phyloP scores from a whole-genome alignment of 2,113 vertebrate species.

The Tamias sibiricus region DNA sequence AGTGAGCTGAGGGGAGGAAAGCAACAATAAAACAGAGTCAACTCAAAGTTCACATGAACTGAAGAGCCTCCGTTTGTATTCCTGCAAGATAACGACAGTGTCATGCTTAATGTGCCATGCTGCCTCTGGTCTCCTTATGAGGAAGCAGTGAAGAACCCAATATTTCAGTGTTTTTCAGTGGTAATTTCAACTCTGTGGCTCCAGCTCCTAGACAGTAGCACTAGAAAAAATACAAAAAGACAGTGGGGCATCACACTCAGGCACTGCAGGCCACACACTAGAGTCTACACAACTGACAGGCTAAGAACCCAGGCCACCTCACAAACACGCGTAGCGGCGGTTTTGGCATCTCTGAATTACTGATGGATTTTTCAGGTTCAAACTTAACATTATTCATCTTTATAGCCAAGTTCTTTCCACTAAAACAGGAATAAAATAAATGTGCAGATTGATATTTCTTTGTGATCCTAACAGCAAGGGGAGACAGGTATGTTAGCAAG shows the following conservation, averaged over 20 bases:
- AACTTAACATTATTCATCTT: background rate
- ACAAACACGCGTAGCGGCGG: rapidly evolving
- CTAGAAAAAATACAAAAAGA: constrained; percentile 58
- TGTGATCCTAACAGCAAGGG: background rate
- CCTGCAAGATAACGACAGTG: background rate
- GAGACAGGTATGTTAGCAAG: background rate
- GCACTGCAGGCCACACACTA: background rate
- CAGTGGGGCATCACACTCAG: constrained; percentile 13
- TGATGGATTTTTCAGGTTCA: background rate
- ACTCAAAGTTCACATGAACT: background rate
- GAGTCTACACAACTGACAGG: background rate
- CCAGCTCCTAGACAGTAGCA: constrained; percentile 59
- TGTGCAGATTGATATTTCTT: background rate
- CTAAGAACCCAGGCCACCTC: background rate
- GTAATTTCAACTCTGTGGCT: constrained; percentile 59
- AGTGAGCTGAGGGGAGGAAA: background rate
- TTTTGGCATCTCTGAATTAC: background rate
- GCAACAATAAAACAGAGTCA: background rate
- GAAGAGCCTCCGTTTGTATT: background rate
- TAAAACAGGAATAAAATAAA: background rate
- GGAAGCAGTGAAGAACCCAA: constrained; percentile 16
- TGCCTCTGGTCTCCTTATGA: constrained; percentile 32
- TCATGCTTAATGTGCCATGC: background rate
- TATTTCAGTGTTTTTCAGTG: constrained; percentile 37
- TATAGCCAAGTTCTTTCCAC: background rate